Conservation (phyloP, 1,140 invertebrate genomes). For the Leptinotarsa undecemlineata region DNA sequence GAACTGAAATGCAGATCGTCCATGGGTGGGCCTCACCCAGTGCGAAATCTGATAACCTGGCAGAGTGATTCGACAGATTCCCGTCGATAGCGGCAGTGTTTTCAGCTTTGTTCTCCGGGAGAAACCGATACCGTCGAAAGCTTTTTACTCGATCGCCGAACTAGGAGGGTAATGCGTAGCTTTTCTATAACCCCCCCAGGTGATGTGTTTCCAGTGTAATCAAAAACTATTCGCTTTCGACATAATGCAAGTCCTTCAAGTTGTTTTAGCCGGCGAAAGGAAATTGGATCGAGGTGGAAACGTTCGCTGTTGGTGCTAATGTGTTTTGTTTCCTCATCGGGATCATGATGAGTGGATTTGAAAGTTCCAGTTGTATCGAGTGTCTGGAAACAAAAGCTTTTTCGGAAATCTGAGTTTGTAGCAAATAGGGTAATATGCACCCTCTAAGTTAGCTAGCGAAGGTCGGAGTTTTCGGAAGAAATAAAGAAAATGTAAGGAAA, state of each 20-base stretch:
- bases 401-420: no score
- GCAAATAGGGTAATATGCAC: no score
- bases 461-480: no score
- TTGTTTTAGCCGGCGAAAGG: not conserved
- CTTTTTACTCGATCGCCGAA: not conserved
- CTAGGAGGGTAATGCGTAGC: not conserved
- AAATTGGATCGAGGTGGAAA: not conserved
- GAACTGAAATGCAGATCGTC: not conserved
- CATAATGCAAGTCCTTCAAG: not conserved
- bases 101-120: not conserved
- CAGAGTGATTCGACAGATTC: not conserved
- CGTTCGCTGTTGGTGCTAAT: not conserved
- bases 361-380: no score
- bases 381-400: no score
- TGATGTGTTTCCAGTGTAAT: not conserved
- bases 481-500: no score
- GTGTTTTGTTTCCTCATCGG: not conserved
- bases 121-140: not conserved
- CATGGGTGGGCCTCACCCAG: not conserved
- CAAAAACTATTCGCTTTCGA: conserved; percentile 1
- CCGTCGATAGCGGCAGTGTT: not conserved
- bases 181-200: not conserved
- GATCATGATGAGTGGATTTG: no score
- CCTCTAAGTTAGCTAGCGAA: no score
- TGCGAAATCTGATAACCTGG: not conserved